Evolutionary conservation across 1,140 invertebrate species (phyloP), one percentile per base, ranked within the genome.

Genomic region (Andricus grossulariae): DNA sequence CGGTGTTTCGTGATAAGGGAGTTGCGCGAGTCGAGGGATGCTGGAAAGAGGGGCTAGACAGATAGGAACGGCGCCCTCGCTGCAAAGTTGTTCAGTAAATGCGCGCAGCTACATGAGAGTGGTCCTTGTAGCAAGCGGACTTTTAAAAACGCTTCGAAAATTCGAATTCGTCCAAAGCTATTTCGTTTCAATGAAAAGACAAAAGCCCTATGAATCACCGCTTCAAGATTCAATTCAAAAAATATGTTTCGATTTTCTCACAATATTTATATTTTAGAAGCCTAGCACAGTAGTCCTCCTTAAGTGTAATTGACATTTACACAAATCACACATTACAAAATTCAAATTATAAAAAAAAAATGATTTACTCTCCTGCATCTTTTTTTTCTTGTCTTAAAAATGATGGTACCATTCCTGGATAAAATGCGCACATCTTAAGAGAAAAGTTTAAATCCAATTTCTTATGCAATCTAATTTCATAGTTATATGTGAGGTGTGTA

Each of bases 91-190:
- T 84, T 88, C 88, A 89, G 88, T 89, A 79, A 84, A 83, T 85
- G 84, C 85, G 86, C 88, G 88, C 80, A 81, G 76, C 83, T 84
- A 86, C 82, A 84, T 82, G 83, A 80, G 86, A 83, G 73, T 81
- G 85, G 86, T 87, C 74, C 74, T 80, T 81, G 79, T 72, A 76
- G 76, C 77, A 71, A 49, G 72, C 73, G 72, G 60, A 57, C 45
- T 52, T 72, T 73, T 77, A 66, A 66, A 39, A 66, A 39, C 57
- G 21, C 16, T 60, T 32, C 60, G 25, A 66, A 66, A 66, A 39
- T 39, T 39, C 7, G 15, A 66, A 16, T 0, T 39, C 11, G 25
- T 66, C 5, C 6, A 10, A 16, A 25, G 32, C 21, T 4, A 25
- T 39, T 66, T n/a, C 5, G 6, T n/a, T 39, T 3, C 8, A 39